Conservation (phyloP, 2,797 vertebrate genomes). For the Nyctibius grandis region DNA sequence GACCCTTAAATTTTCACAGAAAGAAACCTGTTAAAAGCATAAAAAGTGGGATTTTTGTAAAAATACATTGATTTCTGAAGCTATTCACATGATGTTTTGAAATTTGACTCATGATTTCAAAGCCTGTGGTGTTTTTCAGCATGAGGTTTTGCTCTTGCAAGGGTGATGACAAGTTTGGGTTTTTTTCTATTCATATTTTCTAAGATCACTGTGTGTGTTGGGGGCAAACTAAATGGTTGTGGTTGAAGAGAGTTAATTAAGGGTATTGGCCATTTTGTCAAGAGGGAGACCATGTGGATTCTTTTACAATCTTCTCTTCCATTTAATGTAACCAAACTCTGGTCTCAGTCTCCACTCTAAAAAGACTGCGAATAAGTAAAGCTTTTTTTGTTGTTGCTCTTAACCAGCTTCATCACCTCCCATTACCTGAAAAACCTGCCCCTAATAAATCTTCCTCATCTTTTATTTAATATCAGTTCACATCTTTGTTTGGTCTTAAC, state of each 20-base stretch:
- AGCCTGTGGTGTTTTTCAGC: neutral
- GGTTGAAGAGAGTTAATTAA: neutral
- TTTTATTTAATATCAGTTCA: neutral
- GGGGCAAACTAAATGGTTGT: neutral
- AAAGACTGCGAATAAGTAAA: neutral
- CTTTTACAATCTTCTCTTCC: neutral
- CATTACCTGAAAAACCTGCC: neutral
- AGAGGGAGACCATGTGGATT: neutral
- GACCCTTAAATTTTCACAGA: neutral
- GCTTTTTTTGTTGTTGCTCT: neutral
- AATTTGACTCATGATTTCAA: neutral
- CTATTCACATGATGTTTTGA: fast-evolving
- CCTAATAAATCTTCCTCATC: neutral
- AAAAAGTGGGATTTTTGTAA: neutral
- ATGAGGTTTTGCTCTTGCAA: neutral
- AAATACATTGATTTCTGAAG: neutral
- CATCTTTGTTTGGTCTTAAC: neutral
- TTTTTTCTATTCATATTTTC: neutral
- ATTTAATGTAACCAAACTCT: neutral
- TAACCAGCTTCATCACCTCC: neutral
- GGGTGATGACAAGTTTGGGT: neutral
- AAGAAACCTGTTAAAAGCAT: neutral
- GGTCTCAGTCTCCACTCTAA: neutral
- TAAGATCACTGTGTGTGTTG: neutral
- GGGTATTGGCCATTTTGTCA: neutral